Evolutionary conservation across 2,888 invertebrate genomes (phyloP).

Genomic region (Linyphia triangularis): DNA sequence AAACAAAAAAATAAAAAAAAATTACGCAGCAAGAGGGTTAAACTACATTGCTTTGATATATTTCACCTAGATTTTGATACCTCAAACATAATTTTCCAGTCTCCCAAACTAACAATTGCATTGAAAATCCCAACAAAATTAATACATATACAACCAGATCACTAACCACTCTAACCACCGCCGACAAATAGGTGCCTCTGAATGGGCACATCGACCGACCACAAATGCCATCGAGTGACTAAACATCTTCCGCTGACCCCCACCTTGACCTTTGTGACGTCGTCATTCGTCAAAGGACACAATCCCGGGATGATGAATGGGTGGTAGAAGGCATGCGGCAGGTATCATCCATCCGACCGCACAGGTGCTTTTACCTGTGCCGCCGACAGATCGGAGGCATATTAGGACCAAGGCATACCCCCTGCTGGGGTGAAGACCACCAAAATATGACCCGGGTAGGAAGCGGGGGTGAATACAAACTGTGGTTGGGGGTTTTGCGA

Average conservation of each 20-base stretch:
- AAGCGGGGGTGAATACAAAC: too few species aligned
- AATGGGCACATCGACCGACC: too few species aligned
- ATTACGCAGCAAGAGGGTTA: too few species aligned
- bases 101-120: slow-evolving; percentile 15
- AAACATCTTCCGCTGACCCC: slow-evolving; percentile 60
- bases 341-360: slow-evolving; percentile 68
- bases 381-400: slow-evolving; percentile 45
- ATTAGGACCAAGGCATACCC: slow-evolving; percentile 44
- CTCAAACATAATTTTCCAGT: too few species aligned
- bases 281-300: slow-evolving; percentile 72
- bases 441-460: slow-evolving; percentile 16
- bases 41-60: too few species aligned
- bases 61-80: too few species aligned
- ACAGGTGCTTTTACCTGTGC: slow-evolving; percentile 18
- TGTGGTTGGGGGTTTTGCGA: too few species aligned
- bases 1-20: too few species aligned
- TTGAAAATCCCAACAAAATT: slow-evolving; percentile 1
- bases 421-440: slow-evolving; percentile 1
- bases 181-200: too few species aligned
- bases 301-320: slow-evolving; percentile 67
- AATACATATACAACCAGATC: too few species aligned
- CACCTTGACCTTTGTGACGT: slow-evolving; percentile 71
- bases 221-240: too few species aligned
- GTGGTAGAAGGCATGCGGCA: slow-evolving; percentile 36
- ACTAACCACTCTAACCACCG: too few species aligned